Percentiles rank a stretch among this genome's conserved stretches.
These are phyloP conservation scores for Melitaea cinxia DNA, from an alignment of 1,140 invertebrate species.

Conservation along the genomic window DNA sequence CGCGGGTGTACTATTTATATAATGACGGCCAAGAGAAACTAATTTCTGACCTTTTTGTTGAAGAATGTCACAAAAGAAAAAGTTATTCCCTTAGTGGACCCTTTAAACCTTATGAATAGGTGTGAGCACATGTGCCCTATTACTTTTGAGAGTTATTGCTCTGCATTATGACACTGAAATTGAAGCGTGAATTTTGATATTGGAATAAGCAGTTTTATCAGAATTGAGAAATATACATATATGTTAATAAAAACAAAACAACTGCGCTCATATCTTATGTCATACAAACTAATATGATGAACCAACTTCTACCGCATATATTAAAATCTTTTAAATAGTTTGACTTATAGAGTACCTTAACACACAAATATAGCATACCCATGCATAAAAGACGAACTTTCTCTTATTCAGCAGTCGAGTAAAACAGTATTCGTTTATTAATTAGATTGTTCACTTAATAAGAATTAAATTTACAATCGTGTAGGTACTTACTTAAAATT, in stretches of 20 bases:
- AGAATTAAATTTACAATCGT: no score
- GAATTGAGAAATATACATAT: no score
- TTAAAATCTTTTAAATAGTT: no score
- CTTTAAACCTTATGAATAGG: conserved; percentile 57
- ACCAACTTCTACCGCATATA: no score
- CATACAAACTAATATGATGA: no score
- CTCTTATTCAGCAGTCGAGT: no score
- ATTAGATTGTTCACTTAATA: background rate
- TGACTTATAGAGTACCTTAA: no score
- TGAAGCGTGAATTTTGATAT: conserved; percentile 32
- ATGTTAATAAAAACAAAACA: no score
- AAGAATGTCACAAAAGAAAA: conserved; percentile 45
- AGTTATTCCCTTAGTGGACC: conserved; percentile 57
- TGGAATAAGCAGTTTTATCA: conserved; percentile 27
- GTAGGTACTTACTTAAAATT: background rate
- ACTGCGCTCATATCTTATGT: no score
- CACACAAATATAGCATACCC: no score
- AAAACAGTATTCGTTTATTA: background rate
- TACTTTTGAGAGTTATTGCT: conserved; percentile 63
- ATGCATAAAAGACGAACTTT: no score
- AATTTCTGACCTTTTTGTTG: conserved; percentile 57
- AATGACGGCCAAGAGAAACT: conserved; percentile 43
- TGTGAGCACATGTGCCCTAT: conserved; percentile 62
- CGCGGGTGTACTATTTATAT: conserved; percentile 12
- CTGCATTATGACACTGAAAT: conserved; percentile 53